Percentiles rank a stretch among this genome's conserved stretches.
These are phyloP conservation scores for Calyptommatus sinebrachiatus DNA, from an alignment of 2,113 vertebrate genomes.

Conservation along the genomic window DNA sequence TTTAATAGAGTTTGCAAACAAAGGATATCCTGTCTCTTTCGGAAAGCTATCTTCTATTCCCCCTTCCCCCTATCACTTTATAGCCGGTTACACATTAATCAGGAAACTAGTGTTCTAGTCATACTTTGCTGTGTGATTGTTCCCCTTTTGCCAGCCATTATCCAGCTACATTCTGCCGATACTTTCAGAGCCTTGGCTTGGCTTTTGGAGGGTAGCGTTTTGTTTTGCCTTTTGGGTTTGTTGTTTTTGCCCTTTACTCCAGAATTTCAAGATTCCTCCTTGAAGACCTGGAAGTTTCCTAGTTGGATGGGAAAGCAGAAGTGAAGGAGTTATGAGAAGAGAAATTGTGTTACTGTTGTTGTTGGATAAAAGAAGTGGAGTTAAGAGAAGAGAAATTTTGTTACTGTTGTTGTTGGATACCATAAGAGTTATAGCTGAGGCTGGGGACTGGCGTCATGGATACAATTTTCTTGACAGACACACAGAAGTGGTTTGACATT, in stretches of 20 bases:
- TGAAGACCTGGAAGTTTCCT: background rate
- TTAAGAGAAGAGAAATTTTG: background rate
- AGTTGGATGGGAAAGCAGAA: background rate
- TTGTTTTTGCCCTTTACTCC: background rate
- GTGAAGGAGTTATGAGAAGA: background rate
- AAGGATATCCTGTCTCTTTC: conserved; percentile 29
- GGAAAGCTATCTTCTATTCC: background rate
- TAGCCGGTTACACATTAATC: conserved; percentile 23
- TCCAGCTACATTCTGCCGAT: background rate
- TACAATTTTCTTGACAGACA: too few relatives aligned
- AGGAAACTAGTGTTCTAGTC: conserved; percentile 15
- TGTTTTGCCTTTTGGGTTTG: background rate
- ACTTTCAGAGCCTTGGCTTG: background rate
- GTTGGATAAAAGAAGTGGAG: too few relatives aligned
- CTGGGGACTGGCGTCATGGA: too few relatives aligned
- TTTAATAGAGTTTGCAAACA: conserved; percentile 31
- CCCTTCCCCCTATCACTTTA: conserved; percentile 3
- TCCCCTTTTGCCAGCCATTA: background rate
- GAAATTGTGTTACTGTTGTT: too few relatives aligned
- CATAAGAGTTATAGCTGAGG: too few relatives aligned
- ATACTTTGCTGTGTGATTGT: background rate
- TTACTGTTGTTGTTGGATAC: background rate
- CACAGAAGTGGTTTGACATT: too few relatives aligned
- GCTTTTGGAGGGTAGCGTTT: accelerated
- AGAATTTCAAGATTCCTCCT: background rate